Evolutionary conservation across 2,888 invertebrate genomes (phyloP), one percentile per base, ranked within the genome.

Genomic region (Polymixis flavicincta): DNA sequence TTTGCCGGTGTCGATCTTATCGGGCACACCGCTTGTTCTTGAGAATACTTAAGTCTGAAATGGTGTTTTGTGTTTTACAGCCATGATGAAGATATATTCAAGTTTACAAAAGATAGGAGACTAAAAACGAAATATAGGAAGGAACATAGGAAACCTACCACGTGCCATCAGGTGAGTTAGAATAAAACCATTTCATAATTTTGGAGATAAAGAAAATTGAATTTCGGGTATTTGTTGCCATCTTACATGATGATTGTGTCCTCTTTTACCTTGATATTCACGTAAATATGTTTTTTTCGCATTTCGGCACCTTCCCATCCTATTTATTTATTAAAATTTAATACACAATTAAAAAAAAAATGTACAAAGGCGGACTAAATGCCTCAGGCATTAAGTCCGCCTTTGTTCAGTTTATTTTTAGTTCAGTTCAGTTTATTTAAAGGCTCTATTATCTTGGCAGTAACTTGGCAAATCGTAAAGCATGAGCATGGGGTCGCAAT

Each of bases 151-250:
- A 95, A 93, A 83, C 95, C 95, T 0, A 95, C 93, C 1, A 93
- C 94, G 0, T 95, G 95, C 64, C 90, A 95, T 70, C 95, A 96
- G 88, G 95, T 95, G 66, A 88, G 86, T 76, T 25, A 25, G 8
- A n/a, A 19, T 32, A 1, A 37, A 9, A 52, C 14, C 32, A 22
- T 50, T 37, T 37, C 6, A 50, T 6, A 6, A 48, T 1, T 11
- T 22, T 32, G 59, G 2, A 57, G 9, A 2, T 3, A 57, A 28
- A 25, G 25, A 17, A 17, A 17, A 57, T 17, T 54, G 13, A 28
- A 28, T 6, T 37, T 61, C 32, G 22, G 6, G 7, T 5, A 0
- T 45, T 54, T 9, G 13, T 25, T 11, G 6, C 63, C 1, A 61
- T 22, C 3, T 59, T 32, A 32, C 3, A 59, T 54, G 2, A 55